Base-by-base conservation (phyloP, 1,140 invertebrate genomes). In the Drosophila lacteicornis region DNA sequence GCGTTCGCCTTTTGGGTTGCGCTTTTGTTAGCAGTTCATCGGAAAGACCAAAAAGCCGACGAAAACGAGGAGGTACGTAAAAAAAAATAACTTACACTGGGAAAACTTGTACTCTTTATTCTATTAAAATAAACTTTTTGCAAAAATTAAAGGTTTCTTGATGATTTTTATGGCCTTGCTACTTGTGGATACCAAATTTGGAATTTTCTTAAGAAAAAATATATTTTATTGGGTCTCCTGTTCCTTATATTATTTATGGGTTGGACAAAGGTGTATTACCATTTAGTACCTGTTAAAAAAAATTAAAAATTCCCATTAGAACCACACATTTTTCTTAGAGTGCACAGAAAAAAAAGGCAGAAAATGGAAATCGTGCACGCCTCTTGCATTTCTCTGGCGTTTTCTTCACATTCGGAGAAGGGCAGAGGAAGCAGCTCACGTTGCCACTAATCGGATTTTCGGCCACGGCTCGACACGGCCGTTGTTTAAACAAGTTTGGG, bases 401-500 rank as follows among this genome's bases (percentile, higher is more conserved):
- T 62, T 71, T 78, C 58, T 78, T 57, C 42, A 42, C 38, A 19
- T 66, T 65, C 36, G n/a, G 58, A 75, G 63, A 61, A 69, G 47
- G 69, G 49, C 45, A 51, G 51, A 65, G 71, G 62, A 45, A 36
- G 53, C 47, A 66, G 75, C 80, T 79, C 76, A 76, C 79, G 79
- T 78, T 77, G 71, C 70, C 81, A 87, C 85, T 87, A 87, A 87
- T 87, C 84, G 84, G 84, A 87, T 87, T 87, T 87, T 87, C 84
- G 85, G 84, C 61, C 77, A 88, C 75, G 74, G 80, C 85, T 87
- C 80, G 84, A 83, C 80, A 83, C 71, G 84, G 76, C 53, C 56
- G 83, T 80, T 87, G 80, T 87, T 88, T 87, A 90, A 87, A 87
- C 84, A 87, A 88, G 84, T 87, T 87, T 87, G 68, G 69, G 75